phyloP scores from a whole-genome alignment of 1,140 invertebrate genomes.

The Zaprionus lachaisei region DNA sequence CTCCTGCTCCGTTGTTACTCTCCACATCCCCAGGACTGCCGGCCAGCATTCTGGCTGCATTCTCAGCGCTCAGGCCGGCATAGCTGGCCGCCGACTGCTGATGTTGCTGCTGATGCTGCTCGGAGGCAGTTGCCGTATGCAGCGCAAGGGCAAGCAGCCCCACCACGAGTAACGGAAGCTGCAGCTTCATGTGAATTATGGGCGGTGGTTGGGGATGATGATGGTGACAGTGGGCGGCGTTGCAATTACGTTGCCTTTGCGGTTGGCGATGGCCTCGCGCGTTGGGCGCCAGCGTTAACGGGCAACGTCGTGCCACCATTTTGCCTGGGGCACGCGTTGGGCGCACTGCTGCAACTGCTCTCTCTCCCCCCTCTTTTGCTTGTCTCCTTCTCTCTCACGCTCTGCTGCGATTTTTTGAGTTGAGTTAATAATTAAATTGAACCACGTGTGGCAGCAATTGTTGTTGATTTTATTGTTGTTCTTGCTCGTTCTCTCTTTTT shows the following conservation, averaged over 20 bases:
- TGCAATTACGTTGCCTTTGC: slow-evolving; percentile 39
- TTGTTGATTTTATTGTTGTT: not conserved
- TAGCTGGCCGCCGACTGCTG: slow-evolving; percentile 47
- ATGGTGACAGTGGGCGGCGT: not conserved
- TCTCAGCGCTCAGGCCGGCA: slow-evolving; percentile 68
- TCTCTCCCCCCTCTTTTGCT: not conserved
- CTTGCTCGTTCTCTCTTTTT: not conserved
- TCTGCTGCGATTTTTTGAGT: slow-evolving; percentile 10
- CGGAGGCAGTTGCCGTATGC: slow-evolving; percentile 7
- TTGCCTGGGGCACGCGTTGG: slow-evolving; percentile 66
- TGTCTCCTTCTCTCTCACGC: not conserved
- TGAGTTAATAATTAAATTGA: slow-evolving; percentile 37
- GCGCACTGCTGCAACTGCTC: slow-evolving; percentile 19
- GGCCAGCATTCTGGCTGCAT: slow-evolving; percentile 78
- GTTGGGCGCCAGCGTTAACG: slow-evolving; percentile 43
- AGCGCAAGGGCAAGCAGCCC: not conserved
- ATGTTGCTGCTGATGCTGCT: slow-evolving; percentile 18
- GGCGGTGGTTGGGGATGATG: not conserved
- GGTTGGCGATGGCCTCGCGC: slow-evolving; percentile 42
- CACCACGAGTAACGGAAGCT: not conserved
- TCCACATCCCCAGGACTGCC: slow-evolving; percentile 66
- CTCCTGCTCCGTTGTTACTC: slow-evolving; percentile 13
- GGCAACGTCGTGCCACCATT: slow-evolving; percentile 79
- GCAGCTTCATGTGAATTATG: slow-evolving; percentile 19
- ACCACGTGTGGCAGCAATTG: not conserved